Base-by-base conservation (phyloP, 2,888 invertebrate genomes). In the Ochlodes sylvanus region DNA sequence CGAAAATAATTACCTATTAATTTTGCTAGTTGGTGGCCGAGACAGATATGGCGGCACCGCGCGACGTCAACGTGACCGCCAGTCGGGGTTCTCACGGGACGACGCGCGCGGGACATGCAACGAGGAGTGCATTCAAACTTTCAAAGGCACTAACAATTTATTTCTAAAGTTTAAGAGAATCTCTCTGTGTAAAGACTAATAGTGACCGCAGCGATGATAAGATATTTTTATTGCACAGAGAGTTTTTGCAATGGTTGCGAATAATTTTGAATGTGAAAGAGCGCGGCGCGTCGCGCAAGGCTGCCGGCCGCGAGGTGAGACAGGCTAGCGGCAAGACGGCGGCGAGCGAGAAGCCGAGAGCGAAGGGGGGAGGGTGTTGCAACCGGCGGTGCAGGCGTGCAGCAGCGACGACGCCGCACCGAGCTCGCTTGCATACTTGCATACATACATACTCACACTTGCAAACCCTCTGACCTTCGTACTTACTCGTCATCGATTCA, bases 61-160 rank as follows among this genome's bases (percentile, higher is more conserved):
- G 92, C 94, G 94, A 94, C 94, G 94, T 95, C 95, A 95, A 95
- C 94, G 94, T 94, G 94, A 94, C 94, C 94, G 93, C 94, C 94
- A 91, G 92, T 94, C 95, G 95, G 95, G 96, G 95, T 95, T 95
- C 95, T 95, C 78, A 67, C 95, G 95, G 94, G 95, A 94, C 95
- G 95, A 96, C 96, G 96, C 96, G 95, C 95, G 96, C 94, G 95
- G 95, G 94, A 92, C 86, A 89, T 94, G 94, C 94, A 94, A 94
- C 94, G 94, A 94, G 94, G 93, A 94, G 93, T 94, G 93, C 93
- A 94, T 93, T 92, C 91, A 92, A 93, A 92, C 86, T 92, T 88
- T 86, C 79, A 89, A 89, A 91, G 86, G 87, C 87, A 90, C 89
- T 83, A 82, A 60, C 57, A 83, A 85, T 84, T 86, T 88, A 75